Conservation (phyloP, 2,888 invertebrate species). For the Dioctria linearis region DNA sequence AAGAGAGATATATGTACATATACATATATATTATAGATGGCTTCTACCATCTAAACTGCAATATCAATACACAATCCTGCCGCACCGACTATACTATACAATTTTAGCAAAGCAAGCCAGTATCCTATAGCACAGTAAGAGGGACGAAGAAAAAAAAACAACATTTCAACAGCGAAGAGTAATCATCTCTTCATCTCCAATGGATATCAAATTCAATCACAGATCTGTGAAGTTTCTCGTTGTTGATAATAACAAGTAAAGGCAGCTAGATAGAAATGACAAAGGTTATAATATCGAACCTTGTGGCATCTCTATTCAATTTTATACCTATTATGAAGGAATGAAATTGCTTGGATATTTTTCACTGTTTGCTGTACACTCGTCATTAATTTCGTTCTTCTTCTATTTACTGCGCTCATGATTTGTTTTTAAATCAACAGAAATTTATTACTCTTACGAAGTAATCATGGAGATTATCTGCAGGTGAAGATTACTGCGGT, state of each 20-base stretch:
- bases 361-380: neutral
- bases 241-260: slow-evolving; percentile 7
- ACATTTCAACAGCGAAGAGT: slow-evolving; percentile 1
- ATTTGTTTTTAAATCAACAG: slow-evolving; percentile 42
- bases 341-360: neutral
- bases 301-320: slow-evolving; percentile 10
- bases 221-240: slow-evolving; percentile 16
- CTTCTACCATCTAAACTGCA: neutral
- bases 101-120: neutral
- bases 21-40: too few species aligned
- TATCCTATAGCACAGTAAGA: neutral
- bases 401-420: slow-evolving; percentile 5
- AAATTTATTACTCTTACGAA: slow-evolving; percentile 31
- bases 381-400: slow-evolving; percentile 33
- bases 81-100: neutral
- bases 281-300: slow-evolving; percentile 46
- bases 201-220: slow-evolving; percentile 30
- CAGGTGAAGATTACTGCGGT: slow-evolving; percentile 28
- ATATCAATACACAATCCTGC: neutral
- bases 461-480: slow-evolving; percentile 12
- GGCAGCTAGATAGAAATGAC: neutral
- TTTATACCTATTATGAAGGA: too few species aligned
- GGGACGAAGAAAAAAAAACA: slow-evolving; percentile 21
- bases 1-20: neutral
- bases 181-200: slow-evolving; percentile 38